These are phyloP conservation scores for Acanthosepion esculentum DNA, from an alignment of 2,888 invertebrate species.

Conservation along the genomic window DNA sequence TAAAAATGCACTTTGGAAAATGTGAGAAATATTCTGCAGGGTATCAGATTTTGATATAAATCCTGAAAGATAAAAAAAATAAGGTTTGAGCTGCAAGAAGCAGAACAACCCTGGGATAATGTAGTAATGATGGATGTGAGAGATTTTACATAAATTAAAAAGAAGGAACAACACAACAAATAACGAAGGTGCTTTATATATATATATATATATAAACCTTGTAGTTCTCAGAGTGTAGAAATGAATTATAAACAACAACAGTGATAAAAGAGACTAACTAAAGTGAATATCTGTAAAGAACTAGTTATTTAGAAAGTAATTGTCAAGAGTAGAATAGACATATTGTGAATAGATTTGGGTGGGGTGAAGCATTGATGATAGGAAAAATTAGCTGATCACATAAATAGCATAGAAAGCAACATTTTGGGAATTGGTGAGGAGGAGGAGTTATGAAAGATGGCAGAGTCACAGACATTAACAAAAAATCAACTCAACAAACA, in stretches of 20 bases:
- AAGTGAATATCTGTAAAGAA: background rate
- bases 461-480: too few relatives aligned
- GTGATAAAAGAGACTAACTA: background rate
- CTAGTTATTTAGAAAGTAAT: background rate
- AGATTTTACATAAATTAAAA: background rate
- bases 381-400: too few relatives aligned
- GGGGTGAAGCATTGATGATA: too few relatives aligned
- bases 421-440: too few relatives aligned
- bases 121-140: background rate
- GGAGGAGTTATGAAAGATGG: too few relatives aligned
- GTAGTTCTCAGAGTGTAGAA: background rate
- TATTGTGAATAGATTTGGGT: background rate
- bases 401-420: too few relatives aligned
- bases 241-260: background rate
- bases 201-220: too few relatives aligned
- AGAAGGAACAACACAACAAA: background rate
- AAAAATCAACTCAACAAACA: too few relatives aligned
- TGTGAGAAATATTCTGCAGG: background rate
- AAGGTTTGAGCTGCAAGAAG: background rate
- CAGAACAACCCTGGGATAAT: background rate
- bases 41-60: background rate
- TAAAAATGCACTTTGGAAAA: background rate
- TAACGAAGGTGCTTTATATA: too few relatives aligned
- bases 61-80: conserved; percentile 17
- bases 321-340: background rate